A percentile compares a stretch with the other conserved stretches of the same genome.
Evolutionary conservation across 2,797 vertebrate species (phyloP).

Genomic region (Alcedo quadribrachys): DNA sequence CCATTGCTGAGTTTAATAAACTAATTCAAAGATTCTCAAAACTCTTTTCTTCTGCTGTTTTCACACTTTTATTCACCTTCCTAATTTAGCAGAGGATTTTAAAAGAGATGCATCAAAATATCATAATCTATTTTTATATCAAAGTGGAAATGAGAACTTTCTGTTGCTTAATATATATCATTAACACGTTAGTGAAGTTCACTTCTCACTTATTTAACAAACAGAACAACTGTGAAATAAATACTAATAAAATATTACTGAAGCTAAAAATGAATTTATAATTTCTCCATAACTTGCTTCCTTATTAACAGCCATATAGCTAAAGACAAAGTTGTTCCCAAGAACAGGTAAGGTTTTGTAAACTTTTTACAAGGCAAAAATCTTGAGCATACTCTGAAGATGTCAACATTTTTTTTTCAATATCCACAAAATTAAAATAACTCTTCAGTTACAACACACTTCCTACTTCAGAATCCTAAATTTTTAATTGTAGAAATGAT

Average conservation of each 20-base stretch:
- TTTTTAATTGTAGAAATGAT: neutral
- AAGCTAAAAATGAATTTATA: neutral
- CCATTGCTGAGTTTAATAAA: neutral
- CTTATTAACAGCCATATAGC: neutral
- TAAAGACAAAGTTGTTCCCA: neutral
- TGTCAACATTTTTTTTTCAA: neutral
- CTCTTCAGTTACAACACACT: neutral
- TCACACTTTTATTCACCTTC: neutral
- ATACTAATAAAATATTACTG: constrained; percentile 22
- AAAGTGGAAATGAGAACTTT: constrained; percentile 45
- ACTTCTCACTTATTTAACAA: neutral
- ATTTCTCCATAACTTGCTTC: neutral
- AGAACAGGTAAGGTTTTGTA: neutral
- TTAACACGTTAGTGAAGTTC: constrained; percentile 35
- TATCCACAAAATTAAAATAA: neutral
- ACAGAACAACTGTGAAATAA: constrained; percentile 49
- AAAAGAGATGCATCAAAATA: constrained; percentile 26
- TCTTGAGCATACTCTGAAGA: neutral
- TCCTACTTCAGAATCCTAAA: neutral
- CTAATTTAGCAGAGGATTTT: neutral
- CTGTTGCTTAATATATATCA: constrained; percentile 19
- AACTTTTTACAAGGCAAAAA: neutral
- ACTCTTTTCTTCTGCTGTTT: neutral
- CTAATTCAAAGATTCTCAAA: neutral
- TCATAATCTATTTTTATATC: constrained; percentile 6